Conservation (phyloP, 2,113 vertebrate genomes). For the Pelobates fuscus region DNA sequence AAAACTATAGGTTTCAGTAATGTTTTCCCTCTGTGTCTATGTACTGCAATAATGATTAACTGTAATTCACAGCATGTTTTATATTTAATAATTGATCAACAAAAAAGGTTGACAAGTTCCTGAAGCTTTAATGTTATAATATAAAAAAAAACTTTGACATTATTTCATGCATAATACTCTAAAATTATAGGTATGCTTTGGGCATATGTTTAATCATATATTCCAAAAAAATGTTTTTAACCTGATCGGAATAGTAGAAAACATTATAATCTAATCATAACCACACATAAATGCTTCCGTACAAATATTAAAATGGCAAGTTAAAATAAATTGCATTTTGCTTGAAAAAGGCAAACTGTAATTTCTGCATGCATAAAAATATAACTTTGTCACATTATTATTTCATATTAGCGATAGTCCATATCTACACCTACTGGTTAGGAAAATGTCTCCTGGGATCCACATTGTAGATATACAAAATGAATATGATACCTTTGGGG, state of each 20-base stretch:
- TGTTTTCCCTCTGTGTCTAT: background rate
- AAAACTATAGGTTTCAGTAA: background rate
- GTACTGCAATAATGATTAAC: background rate
- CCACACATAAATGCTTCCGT: background rate
- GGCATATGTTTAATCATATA: conserved; percentile 3
- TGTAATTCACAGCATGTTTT: background rate
- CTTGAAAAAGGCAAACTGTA: background rate
- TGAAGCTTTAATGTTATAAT: conserved; percentile 1
- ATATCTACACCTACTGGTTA: background rate
- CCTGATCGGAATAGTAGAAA: background rate
- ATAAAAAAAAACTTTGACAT: no score
- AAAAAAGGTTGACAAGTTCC: conserved; percentile 2
- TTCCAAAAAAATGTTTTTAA: background rate
- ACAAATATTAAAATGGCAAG: background rate
- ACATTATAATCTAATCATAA: background rate
- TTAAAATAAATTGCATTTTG: background rate
- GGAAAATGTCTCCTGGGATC: conserved; percentile 41
- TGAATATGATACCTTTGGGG: conserved; percentile 54
- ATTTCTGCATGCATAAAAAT: conserved; percentile 1
- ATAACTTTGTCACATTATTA: background rate
- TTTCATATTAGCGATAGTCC: background rate
- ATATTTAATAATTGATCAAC: conserved; percentile 7
- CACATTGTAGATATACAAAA: conserved; percentile 46
- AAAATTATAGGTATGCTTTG: background rate
- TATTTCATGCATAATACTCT: conserved; percentile 9